phyloP scores from a whole-genome alignment of 92 coral and sea anemone species.

The Diadumene lineata region DNA sequence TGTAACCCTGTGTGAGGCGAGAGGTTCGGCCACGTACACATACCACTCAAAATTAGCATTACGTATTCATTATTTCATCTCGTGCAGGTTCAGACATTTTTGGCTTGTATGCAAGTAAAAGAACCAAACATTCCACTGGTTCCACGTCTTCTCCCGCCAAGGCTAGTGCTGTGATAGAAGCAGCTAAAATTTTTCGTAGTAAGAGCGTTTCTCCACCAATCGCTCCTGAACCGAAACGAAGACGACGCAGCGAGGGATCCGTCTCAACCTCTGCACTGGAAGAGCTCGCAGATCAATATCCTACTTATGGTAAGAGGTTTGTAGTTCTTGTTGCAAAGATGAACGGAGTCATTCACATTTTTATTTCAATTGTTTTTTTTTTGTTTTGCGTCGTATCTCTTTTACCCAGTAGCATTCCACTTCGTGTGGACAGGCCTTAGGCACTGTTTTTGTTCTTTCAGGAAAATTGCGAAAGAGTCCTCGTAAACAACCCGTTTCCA shows the following conservation, averaged over 20 bases:
- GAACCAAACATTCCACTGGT: neutral
- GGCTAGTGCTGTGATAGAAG: neutral
- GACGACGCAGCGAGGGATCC: slow-evolving; percentile 25
- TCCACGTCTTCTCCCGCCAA: neutral
- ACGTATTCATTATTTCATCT: too few relatives aligned
- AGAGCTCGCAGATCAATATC: neutral
- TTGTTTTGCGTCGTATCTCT: too few relatives aligned
- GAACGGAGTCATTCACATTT: too few relatives aligned
- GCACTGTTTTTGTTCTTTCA: neutral
- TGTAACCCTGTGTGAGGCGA: too few relatives aligned
- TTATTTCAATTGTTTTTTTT: too few relatives aligned
- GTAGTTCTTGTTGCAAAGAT: too few relatives aligned
- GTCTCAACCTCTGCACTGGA: neutral
- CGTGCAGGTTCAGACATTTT: neutral
- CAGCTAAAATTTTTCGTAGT: neutral
- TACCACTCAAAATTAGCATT: too few relatives aligned
- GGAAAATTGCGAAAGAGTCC: slow-evolving; percentile 20
- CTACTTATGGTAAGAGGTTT: slow-evolving; percentile 2
- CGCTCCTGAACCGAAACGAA: slow-evolving; percentile 18
- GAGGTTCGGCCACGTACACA: too few relatives aligned
- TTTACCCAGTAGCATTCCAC: neutral
- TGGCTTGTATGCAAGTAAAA: neutral
- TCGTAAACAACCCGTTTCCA: neutral
- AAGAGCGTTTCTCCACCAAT: slow-evolving; percentile 13
- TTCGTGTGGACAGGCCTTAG: neutral